A percentile compares a stretch with the other conserved stretches of the same genome.
These are phyloP conservation scores for Heliocidaris tuberculata DNA, from an alignment of 35 echinoderm and acorn worm species.

Conservation along the genomic window DNA sequence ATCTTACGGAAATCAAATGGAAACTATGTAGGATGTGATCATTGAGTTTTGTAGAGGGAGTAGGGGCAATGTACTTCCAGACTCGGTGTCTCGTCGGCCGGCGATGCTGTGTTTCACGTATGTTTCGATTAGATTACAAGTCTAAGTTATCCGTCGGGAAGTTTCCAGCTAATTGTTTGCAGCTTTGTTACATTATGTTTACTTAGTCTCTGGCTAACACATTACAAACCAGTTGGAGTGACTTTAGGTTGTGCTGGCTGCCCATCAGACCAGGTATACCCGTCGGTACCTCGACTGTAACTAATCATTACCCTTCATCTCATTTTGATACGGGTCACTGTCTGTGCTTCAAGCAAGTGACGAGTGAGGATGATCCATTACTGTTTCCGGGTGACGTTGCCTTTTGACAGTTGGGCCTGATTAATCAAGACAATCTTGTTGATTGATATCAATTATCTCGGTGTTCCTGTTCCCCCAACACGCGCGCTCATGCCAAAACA, in stretches of 20 bases:
- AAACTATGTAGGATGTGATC: too few relatives aligned
- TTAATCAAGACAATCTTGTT: neutral
- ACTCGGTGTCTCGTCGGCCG: too few relatives aligned
- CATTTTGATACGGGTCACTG: neutral
- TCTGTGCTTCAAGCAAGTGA: slow-evolving; percentile 9
- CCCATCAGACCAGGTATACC: neutral
- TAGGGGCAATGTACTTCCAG: too few relatives aligned
- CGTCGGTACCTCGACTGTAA: neutral
- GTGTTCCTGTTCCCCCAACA: slow-evolving; percentile 7
- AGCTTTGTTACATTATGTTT: too few relatives aligned
- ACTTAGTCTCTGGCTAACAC: too few relatives aligned
- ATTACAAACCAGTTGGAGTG: neutral
- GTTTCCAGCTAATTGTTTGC: too few relatives aligned
- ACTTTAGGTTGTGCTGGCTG: neutral
- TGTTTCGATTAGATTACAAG: too few relatives aligned
- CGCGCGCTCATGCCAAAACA: neutral
- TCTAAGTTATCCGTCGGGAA: too few relatives aligned
- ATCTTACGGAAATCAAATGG: too few relatives aligned
- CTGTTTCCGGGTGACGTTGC: slow-evolving; percentile 3
- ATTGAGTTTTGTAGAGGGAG: too few relatives aligned
- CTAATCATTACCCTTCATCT: neutral
- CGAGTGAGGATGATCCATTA: neutral
- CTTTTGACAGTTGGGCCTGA: neutral
- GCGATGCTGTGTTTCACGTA: too few relatives aligned
- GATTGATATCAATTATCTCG: neutral